Evolutionary conservation across 2,888 invertebrate species (phyloP).

Genomic region (Drosophila diplacantha): DNA sequence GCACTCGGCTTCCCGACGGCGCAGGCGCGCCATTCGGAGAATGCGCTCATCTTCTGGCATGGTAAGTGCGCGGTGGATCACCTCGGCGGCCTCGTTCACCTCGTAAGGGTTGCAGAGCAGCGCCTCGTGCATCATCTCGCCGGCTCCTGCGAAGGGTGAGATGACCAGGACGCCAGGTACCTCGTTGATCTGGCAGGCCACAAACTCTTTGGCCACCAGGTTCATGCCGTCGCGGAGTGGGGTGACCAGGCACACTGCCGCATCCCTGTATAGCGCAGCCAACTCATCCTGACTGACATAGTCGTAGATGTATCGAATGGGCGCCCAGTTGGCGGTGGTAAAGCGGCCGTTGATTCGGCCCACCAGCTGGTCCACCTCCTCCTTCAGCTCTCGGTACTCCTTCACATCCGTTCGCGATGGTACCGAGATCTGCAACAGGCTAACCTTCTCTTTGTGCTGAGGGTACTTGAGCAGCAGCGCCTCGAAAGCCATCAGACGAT

Average conservation of each 20-base stretch:
- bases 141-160: slow-evolving; percentile 94
- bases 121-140: slow-evolving; percentile 96
- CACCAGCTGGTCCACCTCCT: slow-evolving; percentile 93
- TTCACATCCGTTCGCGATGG: slow-evolving; percentile 93
- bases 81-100: slow-evolving; percentile 90
- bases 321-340: slow-evolving; percentile 94
- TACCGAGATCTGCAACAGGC: slow-evolving; percentile 90
- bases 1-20: slow-evolving; percentile 87
- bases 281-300: slow-evolving; percentile 91
- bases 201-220: slow-evolving; percentile 94
- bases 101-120: slow-evolving; percentile 93
- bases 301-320: slow-evolving; percentile 91
- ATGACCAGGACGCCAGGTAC: slow-evolving; percentile 92
- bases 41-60: slow-evolving; percentile 94
- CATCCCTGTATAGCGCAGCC: slow-evolving; percentile 91
- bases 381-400: slow-evolving; percentile 92
- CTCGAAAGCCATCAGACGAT: slow-evolving; percentile 90
- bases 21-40: slow-evolving; percentile 90
- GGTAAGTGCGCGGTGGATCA: slow-evolving; percentile 89
- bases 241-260: slow-evolving; percentile 91
- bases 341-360: slow-evolving; percentile 91
- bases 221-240: slow-evolving; percentile 95
- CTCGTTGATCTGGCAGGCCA: slow-evolving; percentile 92
- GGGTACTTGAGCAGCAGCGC: slow-evolving; percentile 88
- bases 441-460: slow-evolving; percentile 89